Percentiles rank a stretch among this genome's conserved stretches.
Conservation (phyloP, 2,888 invertebrate genomes). For the Nomada hirtipes region DNA sequence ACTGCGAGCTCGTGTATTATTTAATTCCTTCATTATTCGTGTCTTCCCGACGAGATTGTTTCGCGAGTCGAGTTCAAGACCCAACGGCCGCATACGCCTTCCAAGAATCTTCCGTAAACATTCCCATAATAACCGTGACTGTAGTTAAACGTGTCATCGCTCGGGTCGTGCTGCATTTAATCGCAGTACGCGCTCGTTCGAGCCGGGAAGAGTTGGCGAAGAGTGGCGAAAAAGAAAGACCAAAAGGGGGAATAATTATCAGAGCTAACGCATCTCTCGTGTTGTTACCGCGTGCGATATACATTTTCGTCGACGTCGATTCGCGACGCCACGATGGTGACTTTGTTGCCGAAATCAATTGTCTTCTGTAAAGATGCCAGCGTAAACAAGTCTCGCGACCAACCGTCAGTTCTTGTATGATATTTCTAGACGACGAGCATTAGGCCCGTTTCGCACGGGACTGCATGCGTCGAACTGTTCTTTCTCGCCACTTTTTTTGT, state of each 20-base stretch:
- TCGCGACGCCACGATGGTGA: slow-evolving; percentile 25
- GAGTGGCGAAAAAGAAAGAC: slow-evolving; percentile 4
- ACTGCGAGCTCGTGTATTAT: not conserved
- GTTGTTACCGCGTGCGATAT: slow-evolving; percentile 23
- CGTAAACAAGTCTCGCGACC: slow-evolving; percentile 52
- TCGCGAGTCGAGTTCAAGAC: slow-evolving; percentile 38
- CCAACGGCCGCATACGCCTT: slow-evolving; percentile 30
- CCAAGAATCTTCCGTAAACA: slow-evolving; percentile 61
- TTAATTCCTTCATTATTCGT: not conserved
- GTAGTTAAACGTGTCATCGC: slow-evolving; percentile 41
- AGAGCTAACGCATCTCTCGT: slow-evolving; percentile 41
- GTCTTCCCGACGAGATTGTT: not conserved
- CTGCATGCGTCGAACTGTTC: too few species aligned
- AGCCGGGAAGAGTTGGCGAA: not conserved
- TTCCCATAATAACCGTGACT: slow-evolving; percentile 55
- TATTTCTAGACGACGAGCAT: slow-evolving; percentile 17
- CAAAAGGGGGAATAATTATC: slow-evolving; percentile 26
- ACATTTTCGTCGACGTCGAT: slow-evolving; percentile 50
- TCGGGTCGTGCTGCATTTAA: slow-evolving; percentile 34
- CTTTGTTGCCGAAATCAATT: slow-evolving; percentile 62
- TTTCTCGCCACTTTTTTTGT: too few species aligned
- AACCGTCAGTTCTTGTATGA: slow-evolving; percentile 22
- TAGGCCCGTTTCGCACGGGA: not conserved
- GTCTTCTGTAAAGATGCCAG: slow-evolving; percentile 61
- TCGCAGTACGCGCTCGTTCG: slow-evolving; percentile 14